Evolutionary conservation across 2,888 invertebrate genomes (phyloP), one percentile per base, ranked within the genome.

Genomic region (Parasteatoda lunata): DNA sequence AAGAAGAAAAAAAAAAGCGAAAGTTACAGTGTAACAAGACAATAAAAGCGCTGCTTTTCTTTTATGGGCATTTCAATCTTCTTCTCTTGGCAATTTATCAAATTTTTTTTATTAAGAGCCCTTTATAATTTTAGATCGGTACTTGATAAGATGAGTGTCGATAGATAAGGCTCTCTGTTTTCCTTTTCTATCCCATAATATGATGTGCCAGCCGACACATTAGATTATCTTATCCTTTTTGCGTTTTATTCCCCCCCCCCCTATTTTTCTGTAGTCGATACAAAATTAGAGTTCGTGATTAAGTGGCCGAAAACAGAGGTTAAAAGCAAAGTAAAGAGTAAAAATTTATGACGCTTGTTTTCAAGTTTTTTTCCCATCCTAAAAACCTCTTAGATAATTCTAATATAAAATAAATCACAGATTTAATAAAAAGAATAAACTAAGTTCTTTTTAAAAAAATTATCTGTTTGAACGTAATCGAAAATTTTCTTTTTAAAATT

Each of bases 91-190:
- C 59, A 49, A 78, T 78, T 78, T 78, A 78, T 78, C 78, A 54
- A 68, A 68, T 78, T 78, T 30, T 30, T 30, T 77, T 77, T 78
- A 70, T 78, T 70, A 70, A 70, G 78, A 52, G 78, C 59, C 13
- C 9, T 68, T 70, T 68, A 78, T 78, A 70, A 78, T 78, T 78
- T 78, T 70, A 78, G 78, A 78, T 78, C 54, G 78, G 69, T 59
- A n/a, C 70, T 59, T 68, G 78, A 78, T 78, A 69, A 78, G 78
- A 78, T 77, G 45, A 30, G 45, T 30, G 30, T 51, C 54, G 68
- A 77, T 77, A 30, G 30, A 77, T 47, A 68, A 77, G 49, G 76
- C 65, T 30, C 9, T 64, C 77, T 68, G 30, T 49, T 77, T 77
- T 77, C 68, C 52, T 77, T 45, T 66, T 49, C 30, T 59, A n/a